Base-by-base conservation (phyloP, 2,888 invertebrate species). In the Beris chalybata region DNA sequence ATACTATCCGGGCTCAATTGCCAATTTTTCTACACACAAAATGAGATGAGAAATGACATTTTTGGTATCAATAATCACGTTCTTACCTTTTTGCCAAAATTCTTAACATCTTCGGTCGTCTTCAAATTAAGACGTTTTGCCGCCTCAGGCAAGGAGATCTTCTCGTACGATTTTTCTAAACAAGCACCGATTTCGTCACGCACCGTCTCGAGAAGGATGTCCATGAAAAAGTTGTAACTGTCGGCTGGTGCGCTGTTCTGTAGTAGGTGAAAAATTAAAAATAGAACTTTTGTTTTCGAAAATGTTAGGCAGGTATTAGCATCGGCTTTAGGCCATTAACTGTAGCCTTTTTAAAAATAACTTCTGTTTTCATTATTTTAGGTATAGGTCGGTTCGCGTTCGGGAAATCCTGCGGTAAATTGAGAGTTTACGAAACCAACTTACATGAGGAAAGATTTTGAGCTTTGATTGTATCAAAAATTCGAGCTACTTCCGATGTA, bases 101-200 rank as follows among this genome's bases (percentile, higher is more conserved):
- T 86, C 75, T 88, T 87, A 54, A 93, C 89, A 69, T 90, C 90
- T 73, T 91, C 88, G 69, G 89, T 87, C 29, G 88, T 88, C 45
- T 86, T 85, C 59, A 97, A 84, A 79, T 97, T 95, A 1, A 98
- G 83, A 84, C 97, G 91, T 72, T 94, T 85, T 0, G 92, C 90
- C 2, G 96, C 95, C 78, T 97, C 97, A 67, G 87, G 86, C 5
- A 92, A 84, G 0, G 93, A 89, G 70, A 97, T 92, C 77, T 90
- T 91, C 69, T 92, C 91, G 79, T 97, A 99, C 0, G 98, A 97
- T 78, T 94, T 97, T 80, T 98, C 97, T 77, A 99, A 90, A 77
- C 98, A 98, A 0, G 91, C 90, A 1, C 95, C 97, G 71, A 99
- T 98, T 82, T 99, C 98, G 73, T 93, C 92, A 56, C 98, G 87